Conservation (phyloP, 2,797 vertebrate species). For the Austrolebias charrua region DNA sequence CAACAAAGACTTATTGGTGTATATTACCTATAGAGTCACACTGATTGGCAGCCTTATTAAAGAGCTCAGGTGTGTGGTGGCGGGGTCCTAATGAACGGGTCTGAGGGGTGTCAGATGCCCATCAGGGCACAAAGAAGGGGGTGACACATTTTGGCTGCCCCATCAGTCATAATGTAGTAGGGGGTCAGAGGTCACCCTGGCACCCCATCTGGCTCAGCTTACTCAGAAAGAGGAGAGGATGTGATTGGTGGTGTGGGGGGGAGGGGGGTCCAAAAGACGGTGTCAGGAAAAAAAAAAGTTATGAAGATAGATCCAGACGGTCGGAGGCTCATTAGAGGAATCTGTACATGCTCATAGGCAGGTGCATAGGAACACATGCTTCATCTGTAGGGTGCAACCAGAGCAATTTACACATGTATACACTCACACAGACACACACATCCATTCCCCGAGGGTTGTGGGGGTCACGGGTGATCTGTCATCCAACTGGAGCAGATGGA, state of each 20-base stretch:
- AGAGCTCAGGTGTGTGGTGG: constrained; percentile 65
- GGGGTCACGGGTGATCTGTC: constrained; percentile 69
- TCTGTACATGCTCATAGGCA: constrained; percentile 27
- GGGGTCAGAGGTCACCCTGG: constrained; percentile 79
- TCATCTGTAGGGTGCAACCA: constrained; percentile 43
- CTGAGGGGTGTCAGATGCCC: constrained; percentile 67
- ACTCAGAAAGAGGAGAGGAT: constrained; percentile 19
- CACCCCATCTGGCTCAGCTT: constrained; percentile 78
- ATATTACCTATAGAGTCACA: constrained; percentile 30
- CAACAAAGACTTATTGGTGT: constrained; percentile 49
- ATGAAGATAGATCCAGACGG: constrained; percentile 28
- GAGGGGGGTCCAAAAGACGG: constrained; percentile 3
- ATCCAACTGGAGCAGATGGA: constrained; percentile 72
- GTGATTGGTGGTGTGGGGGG: constrained; percentile 5
- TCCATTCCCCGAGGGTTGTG: constrained; percentile 27
- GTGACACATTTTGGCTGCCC: constrained; percentile 54
- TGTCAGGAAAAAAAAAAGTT: constrained; percentile 11
- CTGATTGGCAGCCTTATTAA: constrained; percentile 75
- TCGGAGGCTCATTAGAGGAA: constrained; percentile 12
- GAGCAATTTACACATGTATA: constrained; percentile 25
- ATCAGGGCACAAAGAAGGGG: constrained; percentile 68
- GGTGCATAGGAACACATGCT: constrained; percentile 39
- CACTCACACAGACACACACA: constrained; percentile 17
- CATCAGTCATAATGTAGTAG: constrained; percentile 65
- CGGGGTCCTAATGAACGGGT: constrained; percentile 60